Conservation (phyloP, 2,888 invertebrate genomes). For the Euplagia quadripunctaria region DNA sequence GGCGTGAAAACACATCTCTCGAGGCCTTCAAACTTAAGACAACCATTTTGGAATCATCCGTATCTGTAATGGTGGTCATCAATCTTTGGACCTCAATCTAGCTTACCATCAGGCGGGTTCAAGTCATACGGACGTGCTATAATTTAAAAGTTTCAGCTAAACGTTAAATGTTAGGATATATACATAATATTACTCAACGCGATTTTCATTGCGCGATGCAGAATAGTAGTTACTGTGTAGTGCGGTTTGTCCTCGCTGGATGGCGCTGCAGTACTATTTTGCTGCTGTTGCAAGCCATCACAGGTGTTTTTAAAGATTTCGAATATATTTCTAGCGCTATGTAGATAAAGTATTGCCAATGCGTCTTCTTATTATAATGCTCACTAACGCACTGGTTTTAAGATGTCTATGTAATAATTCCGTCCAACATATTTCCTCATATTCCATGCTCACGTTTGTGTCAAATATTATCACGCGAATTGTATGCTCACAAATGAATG, state of each 20-base stretch:
- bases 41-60: too few species aligned
- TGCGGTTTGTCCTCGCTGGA: not conserved
- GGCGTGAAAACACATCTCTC: too few species aligned
- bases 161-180: not conserved
- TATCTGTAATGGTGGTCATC: too few species aligned
- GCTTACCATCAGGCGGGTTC: too few species aligned
- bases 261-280: not conserved
- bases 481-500: slow-evolving; percentile 2
- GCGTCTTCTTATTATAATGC: not conserved
- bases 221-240: not conserved
- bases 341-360: not conserved
- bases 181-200: too few species aligned
- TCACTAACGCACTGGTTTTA: slow-evolving; percentile 13
- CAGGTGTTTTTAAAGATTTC: not conserved
- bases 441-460: slow-evolving; percentile 14
- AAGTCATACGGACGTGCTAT: too few species aligned
- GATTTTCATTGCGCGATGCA: not conserved
- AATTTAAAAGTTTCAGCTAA: not conserved
- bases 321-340: not conserved
- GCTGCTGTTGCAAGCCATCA: not conserved
- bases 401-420: slow-evolving; percentile 27
- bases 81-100: too few species aligned
- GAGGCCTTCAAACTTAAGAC: too few species aligned
- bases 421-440: slow-evolving; percentile 48
- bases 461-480: not conserved